Percentiles rank a stretch among this genome's conserved stretches.
These are phyloP conservation scores for Sympetrum striolatum DNA, from an alignment of 2,888 invertebrate species.

Conservation along the genomic window DNA sequence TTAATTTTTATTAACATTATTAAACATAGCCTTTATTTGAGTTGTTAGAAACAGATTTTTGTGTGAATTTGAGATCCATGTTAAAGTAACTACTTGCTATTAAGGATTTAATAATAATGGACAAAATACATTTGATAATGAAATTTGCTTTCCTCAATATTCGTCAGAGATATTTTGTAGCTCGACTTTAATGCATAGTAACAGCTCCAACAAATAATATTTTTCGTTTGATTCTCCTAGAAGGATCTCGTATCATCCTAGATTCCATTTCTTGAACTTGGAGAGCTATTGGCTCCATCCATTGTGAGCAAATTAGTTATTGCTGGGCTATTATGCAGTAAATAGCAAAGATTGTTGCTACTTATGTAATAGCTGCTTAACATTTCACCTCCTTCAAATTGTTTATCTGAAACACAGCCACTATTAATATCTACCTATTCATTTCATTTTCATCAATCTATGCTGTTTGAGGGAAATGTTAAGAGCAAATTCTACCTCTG, in stretches of 20 bases:
- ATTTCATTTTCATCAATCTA: background rate
- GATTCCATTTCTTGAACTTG: background rate
- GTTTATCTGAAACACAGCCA: too few species aligned
- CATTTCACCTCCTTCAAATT: too few species aligned
- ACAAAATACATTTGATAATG: too few species aligned
- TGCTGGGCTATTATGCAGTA: constrained; percentile 38
- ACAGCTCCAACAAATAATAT: background rate
- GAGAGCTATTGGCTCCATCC: background rate
- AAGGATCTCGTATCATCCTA: background rate
- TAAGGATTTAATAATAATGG: too few species aligned
- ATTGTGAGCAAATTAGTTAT: background rate
- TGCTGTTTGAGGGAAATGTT: background rate
- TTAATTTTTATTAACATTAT: background rate
- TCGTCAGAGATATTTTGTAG: too few species aligned
- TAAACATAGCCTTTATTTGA: background rate
- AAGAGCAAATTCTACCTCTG: background rate
- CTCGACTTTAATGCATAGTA: background rate
- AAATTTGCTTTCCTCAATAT: too few species aligned
- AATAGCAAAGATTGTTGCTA: too few species aligned
- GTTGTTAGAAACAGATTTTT: too few species aligned
- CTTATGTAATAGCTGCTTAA: too few species aligned
- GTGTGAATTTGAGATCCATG: too few species aligned
- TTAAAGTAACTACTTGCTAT: too few species aligned
- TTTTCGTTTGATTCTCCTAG: background rate
- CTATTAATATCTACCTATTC: too few species aligned